Percentiles rank a stretch among this genome's conserved stretches.
Evolutionary conservation across 2,888 invertebrate genomes (phyloP).

Genomic region (Acanthosepion esculentum): DNA sequence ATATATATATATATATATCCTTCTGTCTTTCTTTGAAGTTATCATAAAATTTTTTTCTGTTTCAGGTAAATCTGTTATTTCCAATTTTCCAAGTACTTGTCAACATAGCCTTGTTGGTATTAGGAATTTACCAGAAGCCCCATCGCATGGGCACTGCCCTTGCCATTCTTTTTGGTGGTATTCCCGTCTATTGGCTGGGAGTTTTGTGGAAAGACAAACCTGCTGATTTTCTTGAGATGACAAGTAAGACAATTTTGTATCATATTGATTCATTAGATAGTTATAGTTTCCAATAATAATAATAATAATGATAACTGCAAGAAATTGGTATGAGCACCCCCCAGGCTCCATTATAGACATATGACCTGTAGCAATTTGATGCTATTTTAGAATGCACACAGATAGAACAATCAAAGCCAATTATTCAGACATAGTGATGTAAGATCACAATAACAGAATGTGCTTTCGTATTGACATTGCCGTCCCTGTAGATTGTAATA

Average conservation of each 20-base stretch:
- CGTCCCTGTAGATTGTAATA: too few relatives aligned
- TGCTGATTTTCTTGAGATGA: constrained; percentile 55
- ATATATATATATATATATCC: neutral
- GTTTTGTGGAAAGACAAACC: constrained; percentile 80
- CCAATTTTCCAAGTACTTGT: constrained; percentile 86
- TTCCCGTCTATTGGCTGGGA: constrained; percentile 87
- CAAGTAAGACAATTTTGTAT: constrained; percentile 59
- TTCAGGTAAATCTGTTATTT: constrained; percentile 83
- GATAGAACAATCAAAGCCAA: too few relatives aligned
- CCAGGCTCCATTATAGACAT: too few relatives aligned
- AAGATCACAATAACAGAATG: too few relatives aligned
- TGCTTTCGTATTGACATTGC: too few relatives aligned
- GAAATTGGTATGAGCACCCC: too few relatives aligned
- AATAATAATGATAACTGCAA: too few relatives aligned
- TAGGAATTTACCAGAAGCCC: constrained; percentile 87
- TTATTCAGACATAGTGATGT: too few relatives aligned
- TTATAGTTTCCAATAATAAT: too few relatives aligned
- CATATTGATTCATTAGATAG: too few relatives aligned
- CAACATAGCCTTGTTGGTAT: constrained; percentile 85
- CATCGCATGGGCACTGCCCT: constrained; percentile 86
- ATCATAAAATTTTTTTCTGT: constrained; percentile 52
- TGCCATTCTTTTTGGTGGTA: constrained; percentile 86
- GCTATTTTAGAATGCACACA: too few relatives aligned
- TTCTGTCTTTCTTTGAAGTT: neutral
- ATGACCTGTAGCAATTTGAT: too few relatives aligned